Evolutionary conservation across 2,797 vertebrate genomes (phyloP).

Genomic region (Carduelis carduelis): DNA sequence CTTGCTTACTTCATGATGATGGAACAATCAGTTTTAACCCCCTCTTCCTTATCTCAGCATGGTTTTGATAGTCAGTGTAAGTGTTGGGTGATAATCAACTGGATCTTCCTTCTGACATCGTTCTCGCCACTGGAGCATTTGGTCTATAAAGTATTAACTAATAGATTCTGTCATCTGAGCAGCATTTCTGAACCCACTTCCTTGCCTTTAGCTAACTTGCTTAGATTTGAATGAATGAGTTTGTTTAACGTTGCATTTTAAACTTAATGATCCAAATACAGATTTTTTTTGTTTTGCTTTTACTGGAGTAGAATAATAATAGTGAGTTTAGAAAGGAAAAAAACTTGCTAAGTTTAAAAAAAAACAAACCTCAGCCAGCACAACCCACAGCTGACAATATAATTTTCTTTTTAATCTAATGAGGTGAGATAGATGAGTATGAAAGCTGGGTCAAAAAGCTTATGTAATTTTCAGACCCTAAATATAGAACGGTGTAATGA

Average conservation of each 20-base stretch:
- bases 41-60: background rate
- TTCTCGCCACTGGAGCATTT: background rate
- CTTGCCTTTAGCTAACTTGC: background rate
- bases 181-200: background rate
- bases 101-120: background rate
- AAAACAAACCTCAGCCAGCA: background rate
- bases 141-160: background rate
- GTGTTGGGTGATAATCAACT: background rate
- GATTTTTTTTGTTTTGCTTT: background rate
- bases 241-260: background rate
- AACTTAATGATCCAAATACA: background rate
- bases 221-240: background rate
- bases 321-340: background rate
- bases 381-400: background rate
- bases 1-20: background rate
- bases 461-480: background rate
- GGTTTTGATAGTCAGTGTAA: background rate
- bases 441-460: slow-evolving; percentile 19
- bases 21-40: background rate
- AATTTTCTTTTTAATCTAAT: background rate
- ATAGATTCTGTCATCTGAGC: background rate
- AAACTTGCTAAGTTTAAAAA: background rate
- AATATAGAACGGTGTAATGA: slow-evolving; percentile 10
- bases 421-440: background rate
- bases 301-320: background rate